Percentiles rank a stretch among this genome's conserved stretches.
phyloP scores from a whole-genome alignment of 2,888 invertebrate genomes.

The Kryphioiulus occultus region DNA sequence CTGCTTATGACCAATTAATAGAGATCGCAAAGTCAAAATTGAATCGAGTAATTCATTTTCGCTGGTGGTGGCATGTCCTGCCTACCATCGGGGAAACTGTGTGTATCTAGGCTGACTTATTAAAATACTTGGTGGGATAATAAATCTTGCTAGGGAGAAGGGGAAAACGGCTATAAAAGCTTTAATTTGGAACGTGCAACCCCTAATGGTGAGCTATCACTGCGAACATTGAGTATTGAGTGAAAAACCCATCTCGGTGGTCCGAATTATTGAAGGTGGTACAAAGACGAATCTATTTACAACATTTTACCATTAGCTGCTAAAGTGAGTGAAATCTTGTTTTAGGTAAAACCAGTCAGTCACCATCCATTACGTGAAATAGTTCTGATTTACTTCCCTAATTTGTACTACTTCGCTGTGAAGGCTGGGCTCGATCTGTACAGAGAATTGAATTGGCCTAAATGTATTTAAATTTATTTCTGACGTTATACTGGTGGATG shows the following conservation, averaged over 20 bases:
- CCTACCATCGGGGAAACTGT: background rate
- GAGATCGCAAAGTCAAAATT: conserved; percentile 39
- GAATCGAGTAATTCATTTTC: conserved; percentile 35
- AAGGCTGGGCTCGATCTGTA: no score
- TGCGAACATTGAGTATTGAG: background rate
- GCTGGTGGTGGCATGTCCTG: background rate
- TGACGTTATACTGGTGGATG: no score
- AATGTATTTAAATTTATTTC: no score
- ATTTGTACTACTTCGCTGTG: no score
- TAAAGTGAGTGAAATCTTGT: no score
- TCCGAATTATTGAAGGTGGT: background rate
- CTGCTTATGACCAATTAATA: conserved; percentile 39
- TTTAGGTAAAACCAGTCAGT: no score
- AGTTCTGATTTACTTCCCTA: no score
- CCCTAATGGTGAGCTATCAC: background rate
- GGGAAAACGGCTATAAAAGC: background rate
- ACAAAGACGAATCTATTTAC: no score
- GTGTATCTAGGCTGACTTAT: background rate
- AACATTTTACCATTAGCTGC: no score
- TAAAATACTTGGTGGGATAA: background rate
- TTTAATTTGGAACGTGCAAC: background rate
- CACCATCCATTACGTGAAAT: no score
- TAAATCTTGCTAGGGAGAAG: conserved; percentile 12
- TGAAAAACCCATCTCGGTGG: background rate
- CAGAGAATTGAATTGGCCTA: no score